Conservation (phyloP, 2,888 invertebrate species). For the Stratiomys singularior region DNA sequence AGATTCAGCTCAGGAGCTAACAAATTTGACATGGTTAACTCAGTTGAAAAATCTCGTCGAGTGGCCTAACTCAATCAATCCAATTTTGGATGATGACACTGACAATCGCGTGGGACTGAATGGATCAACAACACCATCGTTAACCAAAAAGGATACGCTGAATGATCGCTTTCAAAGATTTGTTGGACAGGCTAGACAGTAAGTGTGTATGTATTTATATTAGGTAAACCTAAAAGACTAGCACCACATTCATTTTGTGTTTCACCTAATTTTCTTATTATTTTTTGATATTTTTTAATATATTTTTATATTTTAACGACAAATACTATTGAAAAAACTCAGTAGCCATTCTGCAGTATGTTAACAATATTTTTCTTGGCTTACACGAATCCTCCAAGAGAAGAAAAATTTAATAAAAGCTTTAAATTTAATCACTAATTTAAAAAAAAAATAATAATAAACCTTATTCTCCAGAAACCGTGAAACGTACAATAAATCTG, state of each 20-base stretch:
- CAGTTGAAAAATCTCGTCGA: conserved; percentile 61
- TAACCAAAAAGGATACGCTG: conserved; percentile 58
- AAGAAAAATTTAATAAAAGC: too few species aligned
- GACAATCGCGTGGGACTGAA: conserved; percentile 23
- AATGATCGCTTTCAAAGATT: conserved; percentile 62
- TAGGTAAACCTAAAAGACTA: too few species aligned
- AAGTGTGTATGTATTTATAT: conserved; percentile 43
- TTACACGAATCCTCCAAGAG: too few species aligned
- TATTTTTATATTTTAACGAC: too few species aligned
- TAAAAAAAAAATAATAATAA: neutral
- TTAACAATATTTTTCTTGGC: too few species aligned
- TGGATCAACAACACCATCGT: neutral
- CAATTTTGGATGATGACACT: conserved; percentile 55
- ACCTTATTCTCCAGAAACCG: conserved; percentile 56
- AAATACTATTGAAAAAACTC: too few species aligned
- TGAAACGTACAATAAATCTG: conserved; percentile 59
- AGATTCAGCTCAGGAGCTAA: conserved; percentile 61
- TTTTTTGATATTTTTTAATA: too few species aligned
- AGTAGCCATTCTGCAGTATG: too few species aligned
- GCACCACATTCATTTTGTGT: too few species aligned
- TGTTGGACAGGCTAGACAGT: conserved; percentile 62
- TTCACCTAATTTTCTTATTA: too few species aligned
- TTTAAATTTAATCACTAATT: too few species aligned
- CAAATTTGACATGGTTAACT: conserved; percentile 63
- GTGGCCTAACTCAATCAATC: conserved; percentile 59